Evolutionary conservation across 37 sponge, comb jelly and placozoan species (phyloP), one percentile per base, ranked within the genome.

Genomic region (Beroe forskalii): DNA sequence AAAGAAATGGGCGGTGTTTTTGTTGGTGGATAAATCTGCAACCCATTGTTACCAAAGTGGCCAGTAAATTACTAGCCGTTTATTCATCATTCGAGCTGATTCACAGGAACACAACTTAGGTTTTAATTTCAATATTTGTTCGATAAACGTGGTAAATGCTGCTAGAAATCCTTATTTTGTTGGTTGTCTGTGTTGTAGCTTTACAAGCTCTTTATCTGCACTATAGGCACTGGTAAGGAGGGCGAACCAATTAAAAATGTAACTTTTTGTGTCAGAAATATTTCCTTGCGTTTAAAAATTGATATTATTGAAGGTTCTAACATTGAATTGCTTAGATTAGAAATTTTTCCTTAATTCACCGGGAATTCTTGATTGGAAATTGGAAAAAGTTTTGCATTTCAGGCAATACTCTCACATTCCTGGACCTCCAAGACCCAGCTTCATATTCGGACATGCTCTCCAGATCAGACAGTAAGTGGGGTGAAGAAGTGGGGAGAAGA

Each of bases 401-500:
- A 69, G 72, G 72, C 28, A 19, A 36, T 69, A 35, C 72, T 69
- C 72, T 31, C 72, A 69, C 72, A 35, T 69, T 1, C 72, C 72
- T 33, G 72, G 72, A 4, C 72, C 72, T 33, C 35, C 72, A 20
- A 32, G 37, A 69, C 72, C 27, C 6, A 69, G 38, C 32, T 69
- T 69, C 38, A 69, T 69, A 12, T 69, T 36, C 38, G 72, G 72
- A 31, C 27, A 69, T 36, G 72, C 72, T 9, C 38, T 35, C 19
- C 38, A 69, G 38, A 14, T 69, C 39, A 32, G 72, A 69, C 27
- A 69, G 38, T 64, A 6, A 30, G 66, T 64, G n/a, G n/a, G n/a
- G n/a, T n/a, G n/a, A n/a, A n/a, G n/a, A n/a, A n/a, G n/a, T n/a
- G n/a, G n/a, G n/a, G n/a, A n/a, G n/a, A n/a, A n/a, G n/a, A n/a